A percentile compares a stretch with the other conserved stretches of the same genome.
Conservation (phyloP, 2,113 vertebrate species). For the Lasiurus borealis region DNA sequence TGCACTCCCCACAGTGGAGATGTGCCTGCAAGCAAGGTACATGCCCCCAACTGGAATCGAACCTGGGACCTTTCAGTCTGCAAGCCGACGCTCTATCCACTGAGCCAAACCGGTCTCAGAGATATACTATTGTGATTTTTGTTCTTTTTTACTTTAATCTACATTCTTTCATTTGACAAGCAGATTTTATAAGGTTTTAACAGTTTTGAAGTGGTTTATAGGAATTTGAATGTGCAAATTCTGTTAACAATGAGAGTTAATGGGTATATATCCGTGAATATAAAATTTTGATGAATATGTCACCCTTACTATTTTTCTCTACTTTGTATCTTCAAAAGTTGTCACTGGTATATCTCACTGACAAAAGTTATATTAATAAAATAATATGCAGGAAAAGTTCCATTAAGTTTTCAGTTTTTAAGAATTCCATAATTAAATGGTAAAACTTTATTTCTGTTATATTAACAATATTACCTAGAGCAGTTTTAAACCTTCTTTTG, state of each 20-base stretch:
- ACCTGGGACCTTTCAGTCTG: no score
- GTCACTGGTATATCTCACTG: not conserved
- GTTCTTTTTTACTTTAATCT: not conserved
- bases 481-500: not conserved
- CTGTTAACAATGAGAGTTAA: constrained; percentile 17
- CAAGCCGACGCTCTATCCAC: no score
- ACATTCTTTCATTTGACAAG: not conserved
- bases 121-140: no score
- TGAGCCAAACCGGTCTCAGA: no score
- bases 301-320: not conserved
- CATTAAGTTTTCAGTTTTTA: constrained; percentile 1
- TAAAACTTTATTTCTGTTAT: not conserved
- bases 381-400: not conserved
- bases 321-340: not conserved
- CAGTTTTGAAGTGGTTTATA: not conserved
- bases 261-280: constrained; percentile 39
- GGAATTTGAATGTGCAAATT: not conserved
- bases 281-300: constrained; percentile 62
- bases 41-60: no score
- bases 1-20: no score
- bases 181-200: constrained; percentile 9
- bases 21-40: no score
- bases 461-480: not conserved
- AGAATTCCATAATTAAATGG: not conserved
- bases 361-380: constrained; percentile 6